A percentile compares a stretch with the other conserved stretches of the same genome.
phyloP scores from a whole-genome alignment of 2,797 vertebrate genomes.

The Miichthys miiuy region DNA sequence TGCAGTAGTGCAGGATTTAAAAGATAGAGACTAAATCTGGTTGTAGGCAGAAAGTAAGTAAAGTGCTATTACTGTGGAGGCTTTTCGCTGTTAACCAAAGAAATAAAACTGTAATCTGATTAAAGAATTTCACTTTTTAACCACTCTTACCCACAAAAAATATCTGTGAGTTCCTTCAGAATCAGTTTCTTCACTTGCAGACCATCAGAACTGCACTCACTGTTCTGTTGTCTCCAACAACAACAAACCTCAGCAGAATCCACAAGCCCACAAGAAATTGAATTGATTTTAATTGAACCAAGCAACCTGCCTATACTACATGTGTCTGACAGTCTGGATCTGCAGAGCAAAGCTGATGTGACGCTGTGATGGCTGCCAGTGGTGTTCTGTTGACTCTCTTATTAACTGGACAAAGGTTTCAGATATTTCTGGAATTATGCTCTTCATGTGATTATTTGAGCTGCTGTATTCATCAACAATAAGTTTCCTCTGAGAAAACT shows the following conservation, averaged over 20 bases:
- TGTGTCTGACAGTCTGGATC: neutral
- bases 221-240: neutral
- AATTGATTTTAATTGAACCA: constrained; percentile 1
- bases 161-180: neutral
- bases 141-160: neutral
- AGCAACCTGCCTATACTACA: neutral
- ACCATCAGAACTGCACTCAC: neutral
- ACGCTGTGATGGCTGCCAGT: neutral
- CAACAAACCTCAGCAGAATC: neutral
- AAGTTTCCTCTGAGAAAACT: neutral
- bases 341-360: neutral
- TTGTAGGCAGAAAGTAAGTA: neutral
- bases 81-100: neutral
- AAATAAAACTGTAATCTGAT: neutral
- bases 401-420: neutral
- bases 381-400: neutral
- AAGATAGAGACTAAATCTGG: neutral
- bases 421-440: neutral
- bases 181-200: neutral
- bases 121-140: neutral
- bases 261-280: neutral
- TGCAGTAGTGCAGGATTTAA: neutral
- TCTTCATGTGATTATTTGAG: neutral
- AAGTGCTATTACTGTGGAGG: neutral
- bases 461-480: neutral